Evolutionary conservation across 2,113 vertebrate species (phyloP).

Genomic region (Tilapia sparmanii): DNA sequence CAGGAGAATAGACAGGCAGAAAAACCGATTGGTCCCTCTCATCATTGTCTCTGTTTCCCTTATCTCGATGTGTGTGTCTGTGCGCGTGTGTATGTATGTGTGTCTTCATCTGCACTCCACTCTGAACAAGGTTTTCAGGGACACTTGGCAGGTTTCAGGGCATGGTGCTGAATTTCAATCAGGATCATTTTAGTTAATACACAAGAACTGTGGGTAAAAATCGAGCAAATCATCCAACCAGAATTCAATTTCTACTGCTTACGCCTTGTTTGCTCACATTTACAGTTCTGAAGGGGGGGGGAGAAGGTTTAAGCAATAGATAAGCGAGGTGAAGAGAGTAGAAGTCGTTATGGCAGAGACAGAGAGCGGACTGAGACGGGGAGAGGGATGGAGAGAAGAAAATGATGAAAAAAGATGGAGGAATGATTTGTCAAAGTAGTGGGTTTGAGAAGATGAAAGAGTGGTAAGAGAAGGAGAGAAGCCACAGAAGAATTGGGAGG

Average conservation of each 20-base stretch:
- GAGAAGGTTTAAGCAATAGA: neutral
- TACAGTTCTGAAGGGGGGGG: neutral
- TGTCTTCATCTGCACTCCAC: slow-evolving; percentile 43
- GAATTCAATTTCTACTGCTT: slow-evolving; percentile 36
- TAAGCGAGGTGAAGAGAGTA: neutral
- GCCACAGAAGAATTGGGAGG: neutral
- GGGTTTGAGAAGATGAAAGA: slow-evolving; percentile 32
- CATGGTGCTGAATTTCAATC: slow-evolving; percentile 50
- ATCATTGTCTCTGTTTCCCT: slow-evolving; percentile 17
- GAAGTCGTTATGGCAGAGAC: neutral
- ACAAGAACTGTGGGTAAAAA: neutral
- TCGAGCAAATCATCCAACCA: slow-evolving; percentile 18
- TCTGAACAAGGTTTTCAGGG: slow-evolving; percentile 49
- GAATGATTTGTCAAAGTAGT: slow-evolving; percentile 12
- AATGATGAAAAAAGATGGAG: slow-evolving; percentile 9
- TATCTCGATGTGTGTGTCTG: neutral
- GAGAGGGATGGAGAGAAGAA: neutral
- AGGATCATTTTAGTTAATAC: slow-evolving; percentile 35
- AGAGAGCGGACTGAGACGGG: neutral
- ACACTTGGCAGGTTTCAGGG: slow-evolving; percentile 36
- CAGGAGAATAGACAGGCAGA: neutral
- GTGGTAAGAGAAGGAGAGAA: neutral
- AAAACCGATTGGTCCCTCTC: neutral
- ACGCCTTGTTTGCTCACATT: slow-evolving; percentile 21
- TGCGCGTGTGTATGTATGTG: neutral